These are phyloP conservation scores for Agrypnia vestita DNA, from an alignment of 1,140 invertebrate genomes.

Conservation along the genomic window DNA sequence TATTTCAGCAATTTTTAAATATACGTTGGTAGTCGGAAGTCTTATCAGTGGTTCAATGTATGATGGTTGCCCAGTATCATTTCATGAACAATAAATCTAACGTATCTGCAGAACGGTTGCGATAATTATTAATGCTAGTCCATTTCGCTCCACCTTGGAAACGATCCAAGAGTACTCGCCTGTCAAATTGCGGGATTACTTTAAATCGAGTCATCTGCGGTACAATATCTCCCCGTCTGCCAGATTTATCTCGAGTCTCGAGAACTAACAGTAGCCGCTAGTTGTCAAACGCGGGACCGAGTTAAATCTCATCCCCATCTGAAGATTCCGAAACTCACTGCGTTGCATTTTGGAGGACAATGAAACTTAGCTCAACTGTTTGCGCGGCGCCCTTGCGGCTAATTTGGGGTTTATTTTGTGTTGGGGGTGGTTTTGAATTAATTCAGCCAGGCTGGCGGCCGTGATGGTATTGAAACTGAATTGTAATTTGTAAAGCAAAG, in stretches of 20 bases:
- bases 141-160: constrained; percentile 33
- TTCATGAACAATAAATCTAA: no score
- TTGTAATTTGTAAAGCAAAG: no score
- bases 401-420: background rate
- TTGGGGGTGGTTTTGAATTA: background rate
- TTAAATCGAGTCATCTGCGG: constrained; percentile 7
- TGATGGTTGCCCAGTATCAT: no score
- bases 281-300: background rate
- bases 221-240: background rate
- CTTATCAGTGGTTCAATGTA: no score
- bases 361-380: background rate
- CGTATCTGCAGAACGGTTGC: background rate
- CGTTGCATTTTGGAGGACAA: background rate
- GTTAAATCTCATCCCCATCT: background rate
- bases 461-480: background rate
- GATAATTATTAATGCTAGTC: background rate
- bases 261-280: no score
- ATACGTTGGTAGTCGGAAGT: no score
- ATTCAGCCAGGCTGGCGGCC: background rate
- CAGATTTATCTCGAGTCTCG: no score
- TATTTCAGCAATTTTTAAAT: no score
- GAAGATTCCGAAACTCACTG: background rate
- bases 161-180: constrained; percentile 37
- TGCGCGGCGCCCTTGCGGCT: background rate
- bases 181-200: constrained; percentile 46